A percentile compares a stretch with the other conserved stretches of the same genome.
Conservation (phyloP, 1,140 invertebrate genomes). For the Papilio xuthus region DNA sequence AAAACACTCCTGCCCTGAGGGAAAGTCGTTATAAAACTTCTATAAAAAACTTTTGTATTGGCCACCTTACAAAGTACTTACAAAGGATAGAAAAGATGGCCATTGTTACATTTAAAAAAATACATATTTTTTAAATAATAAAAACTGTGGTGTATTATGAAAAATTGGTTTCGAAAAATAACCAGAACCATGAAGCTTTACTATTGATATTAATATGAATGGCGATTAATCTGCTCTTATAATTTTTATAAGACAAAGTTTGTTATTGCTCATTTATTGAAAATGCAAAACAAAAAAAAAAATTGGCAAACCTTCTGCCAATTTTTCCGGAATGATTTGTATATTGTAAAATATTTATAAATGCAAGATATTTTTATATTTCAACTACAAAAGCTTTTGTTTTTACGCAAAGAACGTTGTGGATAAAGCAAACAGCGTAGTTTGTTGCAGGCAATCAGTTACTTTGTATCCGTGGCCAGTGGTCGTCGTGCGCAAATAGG, state of each 20-base stretch:
- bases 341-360: background rate
- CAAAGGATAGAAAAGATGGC: conserved; percentile 42
- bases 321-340: background rate
- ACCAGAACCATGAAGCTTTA: background rate
- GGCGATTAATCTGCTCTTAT: background rate
- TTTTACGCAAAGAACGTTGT: conserved; percentile 46
- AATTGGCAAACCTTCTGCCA: too few relatives aligned
- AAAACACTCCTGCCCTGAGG: conserved; percentile 58
- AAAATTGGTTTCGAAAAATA: background rate
- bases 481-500: conserved; percentile 70
- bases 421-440: conserved; percentile 57
- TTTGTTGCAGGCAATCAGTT: conserved; percentile 73
- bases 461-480: conserved; percentile 70
- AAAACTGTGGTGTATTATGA: background rate
- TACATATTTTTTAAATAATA: background rate
- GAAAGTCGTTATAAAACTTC: conserved; percentile 72
- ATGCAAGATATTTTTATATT: conserved; percentile 28
- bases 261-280: too few relatives aligned
- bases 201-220: background rate
- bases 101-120: background rate
- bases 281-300: too few relatives aligned
- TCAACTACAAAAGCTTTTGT: conserved; percentile 36
- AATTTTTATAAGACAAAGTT: too few relatives aligned
- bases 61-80: conserved; percentile 64
- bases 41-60: conserved; percentile 74